A percentile compares a stretch with the other conserved stretches of the same genome.
Conservation (phyloP, 2,797 vertebrate genomes). For the Labroides dimidiatus region DNA sequence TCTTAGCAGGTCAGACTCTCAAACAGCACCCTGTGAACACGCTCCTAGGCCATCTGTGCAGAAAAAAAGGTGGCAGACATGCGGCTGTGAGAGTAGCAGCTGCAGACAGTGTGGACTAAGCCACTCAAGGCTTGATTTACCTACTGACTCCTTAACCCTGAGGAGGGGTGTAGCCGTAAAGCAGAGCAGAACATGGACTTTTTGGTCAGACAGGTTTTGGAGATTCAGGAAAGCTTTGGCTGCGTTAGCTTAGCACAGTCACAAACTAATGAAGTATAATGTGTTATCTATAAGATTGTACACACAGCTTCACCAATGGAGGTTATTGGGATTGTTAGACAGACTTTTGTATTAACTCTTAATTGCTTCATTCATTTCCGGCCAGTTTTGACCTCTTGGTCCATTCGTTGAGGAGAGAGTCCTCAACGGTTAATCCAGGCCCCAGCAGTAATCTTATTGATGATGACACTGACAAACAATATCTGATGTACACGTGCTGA, state of each 20-base stretch:
- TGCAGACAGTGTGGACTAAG: conserved; percentile 29
- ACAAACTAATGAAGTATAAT: too few relatives aligned
- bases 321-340: too few relatives aligned
- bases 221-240: background rate
- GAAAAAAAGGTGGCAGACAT: conserved; percentile 33
- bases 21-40: conserved; percentile 51
- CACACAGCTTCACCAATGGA: too few relatives aligned
- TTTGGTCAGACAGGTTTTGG: too few relatives aligned
- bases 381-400: background rate
- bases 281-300: too few relatives aligned
- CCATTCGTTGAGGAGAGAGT: background rate
- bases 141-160: conserved; percentile 13
- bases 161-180: background rate
- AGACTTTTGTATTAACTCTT: too few relatives aligned
- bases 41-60: conserved; percentile 37
- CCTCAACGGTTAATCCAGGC: background rate
- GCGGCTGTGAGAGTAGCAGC: conserved; percentile 45
- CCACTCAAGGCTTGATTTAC: conserved; percentile 42
- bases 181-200: background rate
- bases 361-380: too few relatives aligned
- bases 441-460: background rate
- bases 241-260: too few relatives aligned
- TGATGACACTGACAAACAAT: conserved; percentile 24
- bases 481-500: conserved; percentile 39
- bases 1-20: conserved; percentile 59